Percentiles rank a stretch among this genome's conserved stretches.
Evolutionary conservation across 2,888 invertebrate genomes (phyloP).

Genomic region (Apamea anceps): DNA sequence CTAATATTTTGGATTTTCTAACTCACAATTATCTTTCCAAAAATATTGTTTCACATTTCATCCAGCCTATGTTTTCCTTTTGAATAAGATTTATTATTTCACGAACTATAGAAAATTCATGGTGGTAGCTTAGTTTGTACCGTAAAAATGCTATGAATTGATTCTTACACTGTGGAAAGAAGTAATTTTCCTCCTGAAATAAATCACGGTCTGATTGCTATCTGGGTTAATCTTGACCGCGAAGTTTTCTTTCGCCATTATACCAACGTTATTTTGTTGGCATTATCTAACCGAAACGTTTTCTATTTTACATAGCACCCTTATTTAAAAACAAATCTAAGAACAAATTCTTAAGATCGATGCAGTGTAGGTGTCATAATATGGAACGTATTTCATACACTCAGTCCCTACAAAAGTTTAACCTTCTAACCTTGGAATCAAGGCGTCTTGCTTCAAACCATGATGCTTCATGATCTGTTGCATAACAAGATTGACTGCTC

Average conservation of each 20-base stretch:
- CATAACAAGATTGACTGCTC: too few species aligned
- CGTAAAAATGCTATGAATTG: background rate
- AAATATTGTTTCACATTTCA: background rate
- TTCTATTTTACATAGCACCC: background rate
- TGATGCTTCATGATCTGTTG: too few species aligned
- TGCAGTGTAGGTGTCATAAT: too few species aligned
- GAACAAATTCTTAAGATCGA: too few species aligned
- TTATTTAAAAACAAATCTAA: background rate
- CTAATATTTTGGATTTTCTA: background rate
- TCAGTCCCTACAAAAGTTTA: too few species aligned
- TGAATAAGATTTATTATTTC: background rate
- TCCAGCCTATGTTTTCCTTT: background rate
- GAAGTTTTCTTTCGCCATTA: slow-evolving; percentile 28
- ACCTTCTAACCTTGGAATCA: too few species aligned
- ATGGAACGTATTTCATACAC: too few species aligned
- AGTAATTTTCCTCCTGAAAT: slow-evolving; percentile 39
- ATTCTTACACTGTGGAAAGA: slow-evolving; percentile 6
- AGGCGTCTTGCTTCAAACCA: too few species aligned
- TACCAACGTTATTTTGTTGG: slow-evolving; percentile 21
- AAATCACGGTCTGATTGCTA: slow-evolving; percentile 57
- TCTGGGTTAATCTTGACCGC: slow-evolving; percentile 48
- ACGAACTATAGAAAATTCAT: background rate
- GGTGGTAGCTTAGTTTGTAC: background rate
- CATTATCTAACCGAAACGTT: background rate
- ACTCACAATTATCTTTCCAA: background rate